Evolutionary conservation across 2,888 invertebrate genomes (phyloP).

Genomic region (Chrysodeixis includens): DNA sequence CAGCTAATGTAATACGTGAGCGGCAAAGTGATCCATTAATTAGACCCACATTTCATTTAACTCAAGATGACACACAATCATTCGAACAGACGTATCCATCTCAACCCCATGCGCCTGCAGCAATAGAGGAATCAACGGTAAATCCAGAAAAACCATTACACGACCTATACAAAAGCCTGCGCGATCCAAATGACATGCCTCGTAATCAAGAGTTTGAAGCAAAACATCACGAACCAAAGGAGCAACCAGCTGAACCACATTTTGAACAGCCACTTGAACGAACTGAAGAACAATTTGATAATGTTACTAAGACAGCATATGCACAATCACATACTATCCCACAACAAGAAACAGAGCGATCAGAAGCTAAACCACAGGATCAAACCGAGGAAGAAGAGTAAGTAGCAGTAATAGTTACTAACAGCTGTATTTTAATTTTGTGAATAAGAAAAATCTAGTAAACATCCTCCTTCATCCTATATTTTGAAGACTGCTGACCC

Average conservation of each 20-base stretch:
- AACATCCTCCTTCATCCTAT: no score
- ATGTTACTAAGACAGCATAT: neutral
- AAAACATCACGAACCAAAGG: neutral
- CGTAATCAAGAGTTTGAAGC: slow-evolving; percentile 7
- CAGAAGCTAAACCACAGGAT: neutral
- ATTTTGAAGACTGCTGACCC: no score
- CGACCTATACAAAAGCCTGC: slow-evolving; percentile 36
- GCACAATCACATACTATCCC: neutral
- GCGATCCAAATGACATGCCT: slow-evolving; percentile 19
- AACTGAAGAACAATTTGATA: neutral
- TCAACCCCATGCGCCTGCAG: slow-evolving; percentile 20
- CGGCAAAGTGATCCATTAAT: neutral
- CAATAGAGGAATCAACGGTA: neutral
- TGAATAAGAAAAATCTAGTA: no score
- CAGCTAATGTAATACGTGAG: slow-evolving; percentile 6
- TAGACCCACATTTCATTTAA: neutral
- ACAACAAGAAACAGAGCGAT: neutral
- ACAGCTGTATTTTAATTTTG: no score
- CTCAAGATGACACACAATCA: slow-evolving; percentile 15
- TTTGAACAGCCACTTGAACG: neutral
- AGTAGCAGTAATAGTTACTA: no score
- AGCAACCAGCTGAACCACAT: neutral
- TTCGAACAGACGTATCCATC: slow-evolving; percentile 35
- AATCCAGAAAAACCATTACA: slow-evolving; percentile 41
- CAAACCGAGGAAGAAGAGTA: neutral